Conservation (phyloP, 2,113 vertebrate genomes). For the Tragelaphus strepsiceros region DNA sequence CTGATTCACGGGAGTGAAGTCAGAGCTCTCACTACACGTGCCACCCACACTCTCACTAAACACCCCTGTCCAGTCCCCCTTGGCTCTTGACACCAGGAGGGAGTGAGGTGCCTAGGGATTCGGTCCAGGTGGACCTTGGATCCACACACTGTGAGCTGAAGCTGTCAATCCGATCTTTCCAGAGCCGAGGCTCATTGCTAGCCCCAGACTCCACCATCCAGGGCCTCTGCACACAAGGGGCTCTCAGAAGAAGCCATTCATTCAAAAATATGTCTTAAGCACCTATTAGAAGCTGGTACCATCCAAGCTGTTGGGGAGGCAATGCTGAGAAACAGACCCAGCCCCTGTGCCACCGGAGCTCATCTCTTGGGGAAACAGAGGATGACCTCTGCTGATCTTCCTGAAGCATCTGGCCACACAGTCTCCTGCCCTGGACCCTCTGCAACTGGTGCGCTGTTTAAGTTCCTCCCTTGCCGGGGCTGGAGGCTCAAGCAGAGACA, state of each 20-base stretch:
- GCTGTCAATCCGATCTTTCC: background rate
- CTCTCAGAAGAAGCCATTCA: background rate
- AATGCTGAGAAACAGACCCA: background rate
- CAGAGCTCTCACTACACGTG: background rate
- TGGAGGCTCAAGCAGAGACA: background rate
- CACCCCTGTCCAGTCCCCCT: background rate
- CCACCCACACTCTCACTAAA: background rate
- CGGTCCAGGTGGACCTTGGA: background rate
- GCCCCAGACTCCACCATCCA: background rate
- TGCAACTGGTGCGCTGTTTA: background rate
- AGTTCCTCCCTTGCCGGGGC: no score
- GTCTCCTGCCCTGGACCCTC: background rate
- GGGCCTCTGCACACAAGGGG: background rate
- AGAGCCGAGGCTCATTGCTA: background rate
- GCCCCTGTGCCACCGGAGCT: background rate
- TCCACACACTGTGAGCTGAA: background rate
- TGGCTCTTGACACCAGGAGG: fast-evolving
- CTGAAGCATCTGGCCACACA: background rate
- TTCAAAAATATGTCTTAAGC: background rate
- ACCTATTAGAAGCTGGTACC: background rate
- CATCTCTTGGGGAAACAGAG: background rate
- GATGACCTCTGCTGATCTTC: background rate
- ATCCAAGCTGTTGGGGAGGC: background rate
- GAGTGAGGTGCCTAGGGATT: background rate
- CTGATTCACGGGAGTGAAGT: background rate